Evolutionary conservation across 1,140 invertebrate species (phyloP), one percentile per base, ranked within the genome.

Genomic region (Asbolus verrucosus): DNA sequence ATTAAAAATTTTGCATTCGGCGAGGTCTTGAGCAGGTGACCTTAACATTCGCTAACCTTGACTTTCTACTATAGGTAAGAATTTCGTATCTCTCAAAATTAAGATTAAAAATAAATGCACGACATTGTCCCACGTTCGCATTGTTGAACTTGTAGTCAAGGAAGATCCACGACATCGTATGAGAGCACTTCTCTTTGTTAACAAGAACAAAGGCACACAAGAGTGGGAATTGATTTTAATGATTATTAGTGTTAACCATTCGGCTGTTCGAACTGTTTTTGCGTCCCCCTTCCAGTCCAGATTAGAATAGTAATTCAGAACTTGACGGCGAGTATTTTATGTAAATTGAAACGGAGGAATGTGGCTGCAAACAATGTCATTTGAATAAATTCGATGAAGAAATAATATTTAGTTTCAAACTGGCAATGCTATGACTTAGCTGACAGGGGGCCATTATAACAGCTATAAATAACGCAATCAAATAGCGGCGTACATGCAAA

Each of bases 41-140:
- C 46, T 54, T 54, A 54, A 54, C 46, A 54, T 54, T 54, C 19
- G 46, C 11, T 14, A 54, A 24, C 46, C 46, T 54, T 54, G 46
- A 54, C 46, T 54, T 54, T 54, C 19, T 27, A 54, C n/a, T 21
- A 14, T 54, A 46, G n/a, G 46, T 21, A 54, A 54, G 46, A 54
- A 54, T 54, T 54, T 54, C 46, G 46, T 27, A 54, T 54, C 46
- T 27, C n/a, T n/a, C 21, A 24, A 27, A 54, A 54, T 54, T 9
- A 54, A 24, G 21, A 54, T 27, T 27, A 54, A 54, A 54, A 54
- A 27, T 9, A 54, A 54, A 54, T n/a, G 46, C 46, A 54, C 46
- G 46, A 54, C 46, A 54, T 54, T 54, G 46, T 54, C 46, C 46
- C 46, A 54, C 46, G 46, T 54, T 54, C 27, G 18, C 14, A 27